Base-by-base conservation (phyloP, 35 echinoderm and acorn worm genomes). In the Holothuria glaberrima region DNA sequence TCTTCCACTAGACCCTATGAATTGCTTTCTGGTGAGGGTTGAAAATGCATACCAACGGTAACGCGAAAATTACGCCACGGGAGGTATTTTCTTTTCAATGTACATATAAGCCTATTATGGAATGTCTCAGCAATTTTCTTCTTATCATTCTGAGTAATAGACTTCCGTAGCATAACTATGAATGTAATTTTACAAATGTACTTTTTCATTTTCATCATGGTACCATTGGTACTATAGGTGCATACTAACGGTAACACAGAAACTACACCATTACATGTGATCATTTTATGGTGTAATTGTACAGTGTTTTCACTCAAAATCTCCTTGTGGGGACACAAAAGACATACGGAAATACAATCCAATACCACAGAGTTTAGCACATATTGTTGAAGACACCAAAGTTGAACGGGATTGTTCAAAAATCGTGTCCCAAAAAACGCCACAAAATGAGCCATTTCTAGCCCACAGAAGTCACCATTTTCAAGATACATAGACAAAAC, bases 181-280 rank as follows among this genome's bases (percentile, higher is more conserved):
- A 54, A 54, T 54, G 50, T 54, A 54, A 54, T 54, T 54, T 54
- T 54, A 54, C 9, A 54, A 14, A 54, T 54, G 50, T 54, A 54
- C 50, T 17, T 54, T 5, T 54, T 54, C 12, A 54, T 54, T 54
- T 54, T 54, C 50, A 54, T 54, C 50, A 54, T 54, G 12, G 9
- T 68, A 68, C 3, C 64, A 68, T 68, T 25, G 64, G 64, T 68
- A 68, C 5, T 32, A 28, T 32, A 68, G 22, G 64, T 21, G 64
- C 64, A 68, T 68, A 68, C 30, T 25, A 68, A 68, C 64, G 64
- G 64, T 26, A 68, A 68, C 64, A 28, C 64, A 64, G 64, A 68
- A 68, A 68, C 64, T 68, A 68, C 64, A 68, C 64, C 16, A 68
- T 68, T 19, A 68, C 64, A 32, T 68, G 5, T 68, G 24, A 68